phyloP scores from a whole-genome alignment of 2,113 vertebrate genomes.

The Phoenicopterus ruber region DNA sequence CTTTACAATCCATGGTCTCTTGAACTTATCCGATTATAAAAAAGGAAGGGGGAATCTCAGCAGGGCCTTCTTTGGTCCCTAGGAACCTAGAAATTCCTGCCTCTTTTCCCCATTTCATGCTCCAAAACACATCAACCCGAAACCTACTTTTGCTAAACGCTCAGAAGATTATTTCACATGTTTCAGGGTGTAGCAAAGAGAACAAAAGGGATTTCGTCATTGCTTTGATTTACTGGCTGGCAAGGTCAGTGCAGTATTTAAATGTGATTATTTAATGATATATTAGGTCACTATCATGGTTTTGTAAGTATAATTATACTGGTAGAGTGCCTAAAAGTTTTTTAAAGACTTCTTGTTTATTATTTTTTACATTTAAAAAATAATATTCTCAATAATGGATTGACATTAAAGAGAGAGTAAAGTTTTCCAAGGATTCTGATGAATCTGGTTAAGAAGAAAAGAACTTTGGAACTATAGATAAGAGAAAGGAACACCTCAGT shows the following conservation, averaged over 20 bases:
- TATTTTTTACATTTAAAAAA: not conserved
- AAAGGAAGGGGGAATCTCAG: not conserved
- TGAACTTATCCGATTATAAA: not conserved
- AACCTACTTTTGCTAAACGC: not conserved
- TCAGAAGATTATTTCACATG: not conserved
- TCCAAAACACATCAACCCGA: not conserved
- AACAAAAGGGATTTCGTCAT: not conserved
- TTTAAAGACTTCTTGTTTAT: not conserved
- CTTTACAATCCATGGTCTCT: not conserved
- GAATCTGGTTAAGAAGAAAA: not conserved
- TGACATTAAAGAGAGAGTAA: not conserved
- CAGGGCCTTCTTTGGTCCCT: not conserved
- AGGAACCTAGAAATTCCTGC: not conserved
- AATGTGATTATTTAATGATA: conserved; percentile 25
- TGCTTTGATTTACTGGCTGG: conserved; percentile 14
- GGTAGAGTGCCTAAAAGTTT: not conserved
- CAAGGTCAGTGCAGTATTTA: conserved; percentile 1
- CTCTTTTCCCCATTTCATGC: not conserved
- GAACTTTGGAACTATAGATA: not conserved
- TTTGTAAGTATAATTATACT: conserved; percentile 1
- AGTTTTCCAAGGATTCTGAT: not conserved
- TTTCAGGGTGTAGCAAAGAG: conserved; percentile 20
- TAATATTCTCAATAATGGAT: not conserved
- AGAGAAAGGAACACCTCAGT: not conserved
- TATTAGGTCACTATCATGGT: not conserved